phyloP scores from a whole-genome alignment of 2,797 vertebrate genomes.

The Florisuga fusca region DNA sequence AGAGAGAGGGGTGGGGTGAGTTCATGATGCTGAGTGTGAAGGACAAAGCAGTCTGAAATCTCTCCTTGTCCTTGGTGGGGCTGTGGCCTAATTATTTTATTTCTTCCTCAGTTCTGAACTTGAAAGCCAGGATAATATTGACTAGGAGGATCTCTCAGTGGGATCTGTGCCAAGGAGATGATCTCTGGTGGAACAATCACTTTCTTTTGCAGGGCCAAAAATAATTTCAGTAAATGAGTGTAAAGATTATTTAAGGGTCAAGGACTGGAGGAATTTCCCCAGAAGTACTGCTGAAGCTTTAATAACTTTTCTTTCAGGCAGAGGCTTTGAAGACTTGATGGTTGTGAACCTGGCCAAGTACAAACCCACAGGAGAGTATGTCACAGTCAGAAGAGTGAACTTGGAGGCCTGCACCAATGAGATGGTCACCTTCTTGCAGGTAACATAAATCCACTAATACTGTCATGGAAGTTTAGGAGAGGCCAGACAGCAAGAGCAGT shows the following conservation, averaged over 20 bases:
- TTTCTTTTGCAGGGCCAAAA: background rate
- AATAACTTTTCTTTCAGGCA: conserved; percentile 80
- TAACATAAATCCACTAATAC: conserved; percentile 28
- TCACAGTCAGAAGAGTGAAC: conserved; percentile 92
- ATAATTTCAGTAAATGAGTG: background rate
- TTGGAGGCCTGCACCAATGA: conserved; percentile 96
- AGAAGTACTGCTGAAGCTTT: background rate
- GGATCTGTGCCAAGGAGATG: background rate
- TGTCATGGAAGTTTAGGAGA: background rate
- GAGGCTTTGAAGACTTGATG: conserved; percentile 94
- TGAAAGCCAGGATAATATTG: background rate
- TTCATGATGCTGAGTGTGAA: background rate
- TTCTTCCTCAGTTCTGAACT: background rate
- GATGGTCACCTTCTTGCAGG: conserved; percentile 97
- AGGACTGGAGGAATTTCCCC: background rate
- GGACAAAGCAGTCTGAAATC: background rate
- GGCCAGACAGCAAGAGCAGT: background rate
- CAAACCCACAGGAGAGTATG: conserved; percentile 89
- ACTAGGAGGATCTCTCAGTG: background rate
- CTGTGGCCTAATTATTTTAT: background rate
- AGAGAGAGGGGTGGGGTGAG: background rate
- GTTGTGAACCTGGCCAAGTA: conserved; percentile 93
- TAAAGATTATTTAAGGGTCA: background rate
- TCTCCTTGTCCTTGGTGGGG: background rate
- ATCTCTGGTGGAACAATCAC: background rate